phyloP scores from a whole-genome alignment of 2,888 invertebrate genomes.

The Priocnemis perturbator region DNA sequence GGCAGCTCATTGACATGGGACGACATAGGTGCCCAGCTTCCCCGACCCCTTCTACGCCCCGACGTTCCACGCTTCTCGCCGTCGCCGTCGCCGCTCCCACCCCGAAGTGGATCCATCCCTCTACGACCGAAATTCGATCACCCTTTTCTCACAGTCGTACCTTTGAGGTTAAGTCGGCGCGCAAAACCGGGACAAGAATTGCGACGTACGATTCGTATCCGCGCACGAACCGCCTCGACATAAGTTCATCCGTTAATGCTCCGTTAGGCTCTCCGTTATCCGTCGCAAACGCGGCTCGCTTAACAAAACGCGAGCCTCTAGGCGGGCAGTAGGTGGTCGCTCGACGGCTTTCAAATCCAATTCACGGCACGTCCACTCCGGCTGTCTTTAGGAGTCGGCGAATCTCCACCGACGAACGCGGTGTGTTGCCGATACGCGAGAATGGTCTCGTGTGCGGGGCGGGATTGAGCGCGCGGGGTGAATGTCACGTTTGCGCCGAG shows the following conservation, averaged over 20 bases:
- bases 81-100: constrained; percentile 55
- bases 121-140: not conserved
- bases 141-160: not conserved
- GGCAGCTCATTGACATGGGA: constrained; percentile 41
- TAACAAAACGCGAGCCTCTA: constrained; percentile 5
- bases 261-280: constrained; percentile 13
- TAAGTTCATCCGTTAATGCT: constrained; percentile 10
- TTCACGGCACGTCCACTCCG: not conserved
- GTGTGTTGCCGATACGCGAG: too few relatives aligned
- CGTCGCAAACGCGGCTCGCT: constrained; percentile 11
- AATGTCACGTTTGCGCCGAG: too few relatives aligned
- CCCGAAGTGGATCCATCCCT: constrained; percentile 63
- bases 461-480: too few relatives aligned
- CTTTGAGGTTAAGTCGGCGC: constrained; percentile 30
- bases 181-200: constrained; percentile 25
- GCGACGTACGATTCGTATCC: constrained; percentile 1
- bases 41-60: constrained; percentile 59
- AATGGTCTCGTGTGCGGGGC: too few relatives aligned
- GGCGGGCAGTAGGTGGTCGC: not conserved
- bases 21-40: constrained; percentile 40
- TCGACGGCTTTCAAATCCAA: not conserved
- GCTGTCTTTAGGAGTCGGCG: too few relatives aligned
- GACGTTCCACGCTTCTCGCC: constrained; percentile 33
- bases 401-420: too few relatives aligned
- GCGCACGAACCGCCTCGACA: constrained; percentile 4